Conservation (phyloP, 2,888 invertebrate species). For the Pseudococcus viburni region DNA sequence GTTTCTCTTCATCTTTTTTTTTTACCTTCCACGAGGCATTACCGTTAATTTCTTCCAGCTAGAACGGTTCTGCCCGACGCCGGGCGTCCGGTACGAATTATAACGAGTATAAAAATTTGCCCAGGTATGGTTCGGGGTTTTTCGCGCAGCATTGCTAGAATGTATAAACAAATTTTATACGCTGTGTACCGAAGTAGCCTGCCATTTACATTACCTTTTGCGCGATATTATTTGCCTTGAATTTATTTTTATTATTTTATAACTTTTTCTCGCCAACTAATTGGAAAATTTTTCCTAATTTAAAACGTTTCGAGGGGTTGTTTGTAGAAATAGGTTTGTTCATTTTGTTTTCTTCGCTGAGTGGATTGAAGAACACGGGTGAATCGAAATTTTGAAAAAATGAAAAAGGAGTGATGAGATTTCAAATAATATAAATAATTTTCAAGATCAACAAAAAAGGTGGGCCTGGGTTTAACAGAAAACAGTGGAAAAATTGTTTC, state of each 20-base stretch:
- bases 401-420: too few relatives aligned
- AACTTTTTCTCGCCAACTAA: neutral
- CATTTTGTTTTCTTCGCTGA: too few relatives aligned
- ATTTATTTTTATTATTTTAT: neutral
- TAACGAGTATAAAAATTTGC: neutral
- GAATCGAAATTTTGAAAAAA: too few relatives aligned
- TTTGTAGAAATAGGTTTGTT: too few relatives aligned
- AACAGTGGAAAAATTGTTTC: too few relatives aligned
- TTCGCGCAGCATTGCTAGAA: neutral
- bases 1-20: neutral
- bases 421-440: too few relatives aligned
- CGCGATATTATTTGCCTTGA: neutral
- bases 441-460: too few relatives aligned
- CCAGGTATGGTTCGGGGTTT: neutral
- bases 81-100: neutral
- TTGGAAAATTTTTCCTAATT: neutral
- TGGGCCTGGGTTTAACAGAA: too few relatives aligned
- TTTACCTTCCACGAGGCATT: neutral
- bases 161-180: neutral
- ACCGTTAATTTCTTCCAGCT: neutral
- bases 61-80: neutral
- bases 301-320: too few relatives aligned
- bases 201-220: neutral
- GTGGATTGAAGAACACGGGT: too few relatives aligned
- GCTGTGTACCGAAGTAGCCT: neutral